phyloP scores from a whole-genome alignment of 2,888 invertebrate species.

The Galerucella calmariensis region DNA sequence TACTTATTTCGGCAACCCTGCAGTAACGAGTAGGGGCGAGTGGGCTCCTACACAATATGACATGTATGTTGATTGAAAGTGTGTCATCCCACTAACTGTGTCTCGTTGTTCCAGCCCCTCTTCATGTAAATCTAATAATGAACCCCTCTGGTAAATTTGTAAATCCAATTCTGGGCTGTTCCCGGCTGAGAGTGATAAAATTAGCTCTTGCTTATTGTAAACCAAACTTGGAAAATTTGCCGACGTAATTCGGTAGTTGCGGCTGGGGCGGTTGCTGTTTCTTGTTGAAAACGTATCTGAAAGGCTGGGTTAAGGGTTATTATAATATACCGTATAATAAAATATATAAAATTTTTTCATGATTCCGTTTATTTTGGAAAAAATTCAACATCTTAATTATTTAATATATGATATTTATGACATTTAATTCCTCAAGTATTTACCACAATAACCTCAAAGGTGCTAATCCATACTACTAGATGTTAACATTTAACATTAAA shows the following conservation, averaged over 20 bases:
- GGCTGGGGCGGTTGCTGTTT: conserved; percentile 49
- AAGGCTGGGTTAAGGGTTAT: conserved; percentile 2
- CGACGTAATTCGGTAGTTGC: conserved; percentile 65
- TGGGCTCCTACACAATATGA: conserved; percentile 47
- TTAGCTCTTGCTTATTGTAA: conserved; percentile 68
- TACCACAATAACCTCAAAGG: no score
- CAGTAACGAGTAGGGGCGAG: conserved; percentile 4
- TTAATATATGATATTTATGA: no score
- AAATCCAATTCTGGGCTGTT: conserved; percentile 66
- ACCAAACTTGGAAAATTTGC: conserved; percentile 68
- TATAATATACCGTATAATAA: no score
- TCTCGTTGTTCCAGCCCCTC: conserved; percentile 56
- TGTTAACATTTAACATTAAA: no score
- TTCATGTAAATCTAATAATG: conserved; percentile 66
- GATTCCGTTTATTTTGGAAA: no score
- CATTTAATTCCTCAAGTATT: no score
- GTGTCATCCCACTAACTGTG: conserved; percentile 59
- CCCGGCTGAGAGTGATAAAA: conserved; percentile 66
- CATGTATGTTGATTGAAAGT: conserved; percentile 62
- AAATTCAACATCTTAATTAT: no score
- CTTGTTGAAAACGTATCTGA: conserved; percentile 24
- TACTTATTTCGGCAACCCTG: neutral
- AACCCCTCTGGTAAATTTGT: conserved; percentile 65
- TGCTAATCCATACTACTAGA: no score
- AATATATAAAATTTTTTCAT: no score